Percentiles rank a stretch among this genome's conserved stretches.
Conservation (phyloP, 2,113 vertebrate species). For the Pelvicachromis taeniatus region DNA sequence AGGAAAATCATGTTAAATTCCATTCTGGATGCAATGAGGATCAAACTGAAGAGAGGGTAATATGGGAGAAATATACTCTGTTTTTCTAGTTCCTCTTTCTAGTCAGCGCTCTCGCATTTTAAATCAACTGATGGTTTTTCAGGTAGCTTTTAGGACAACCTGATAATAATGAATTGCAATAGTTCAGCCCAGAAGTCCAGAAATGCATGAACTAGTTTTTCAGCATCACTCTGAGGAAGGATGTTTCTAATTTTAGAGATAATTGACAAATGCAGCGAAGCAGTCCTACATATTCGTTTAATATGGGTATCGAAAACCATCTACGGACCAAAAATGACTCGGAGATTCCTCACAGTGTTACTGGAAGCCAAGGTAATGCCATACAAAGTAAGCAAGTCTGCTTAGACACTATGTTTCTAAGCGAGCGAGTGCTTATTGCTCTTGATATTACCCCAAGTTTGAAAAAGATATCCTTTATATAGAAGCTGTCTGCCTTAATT, state of each 20-base stretch:
- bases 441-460: too few relatives aligned
- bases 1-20: background rate
- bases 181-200: background rate
- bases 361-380: background rate
- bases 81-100: background rate
- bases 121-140: background rate
- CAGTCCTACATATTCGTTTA: background rate
- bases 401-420: background rate
- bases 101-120: background rate
- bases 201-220: background rate
- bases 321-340: background rate
- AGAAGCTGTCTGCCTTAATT: too few relatives aligned
- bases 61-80: background rate
- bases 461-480: too few relatives aligned
- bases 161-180: background rate
- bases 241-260: background rate
- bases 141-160: background rate
- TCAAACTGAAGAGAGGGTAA: background rate
- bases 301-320: background rate
- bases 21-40: rapidly evolving
- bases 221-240: background rate
- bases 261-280: background rate
- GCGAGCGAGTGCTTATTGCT: too few relatives aligned
- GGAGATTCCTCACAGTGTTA: background rate
- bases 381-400: background rate